Base-by-base conservation (phyloP, 1,140 invertebrate genomes). In the Temnothorax curvispinosus region DNA sequence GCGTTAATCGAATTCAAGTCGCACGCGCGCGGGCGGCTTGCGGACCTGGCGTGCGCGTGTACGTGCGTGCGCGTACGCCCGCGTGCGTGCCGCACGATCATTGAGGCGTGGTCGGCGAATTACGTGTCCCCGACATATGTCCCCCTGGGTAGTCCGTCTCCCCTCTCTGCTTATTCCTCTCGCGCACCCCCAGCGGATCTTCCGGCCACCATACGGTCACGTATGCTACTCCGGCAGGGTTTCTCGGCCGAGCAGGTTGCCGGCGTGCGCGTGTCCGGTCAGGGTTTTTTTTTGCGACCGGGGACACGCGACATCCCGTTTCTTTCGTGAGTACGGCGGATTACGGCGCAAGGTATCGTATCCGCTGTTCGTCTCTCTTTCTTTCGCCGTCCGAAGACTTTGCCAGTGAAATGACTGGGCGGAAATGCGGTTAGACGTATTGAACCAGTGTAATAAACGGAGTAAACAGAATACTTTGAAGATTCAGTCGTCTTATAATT, bases 91-190 rank as follows among this genome's bases (percentile, higher is more conserved):
- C 21, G 54, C 47, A 77, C 80, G 69, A 88, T 90, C 75, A 88
- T 52, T 86, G 89, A 91, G 89, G 92, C 92, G 89, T 92, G 88
- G 82, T 72, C 85, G 81, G 72, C 87, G 89, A 93, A 93, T 93
- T 91, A 92, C 87, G 88, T 89, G 87, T 90, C 87, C 69, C 81
- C 80, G 88, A 86, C 75, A 85, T 85, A 71, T 85, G 87, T 85
- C 65, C 71, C 44, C 44, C 60, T 80, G 18, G 44, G 21, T 71
- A 35, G 50, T 60, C 9, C 74, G 56, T 44, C 35, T 27, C 11
- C 13, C 21, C 27, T 56, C 47, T 64, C 60, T 2, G 47, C 44
- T 60, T 38, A n/a, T 74, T 82, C 41, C 80, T 75, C 71, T 71
- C 75, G 60, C 54, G 35, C 65, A 80, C 67, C 86, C 74, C 87